Conservation (phyloP, 2,113 vertebrate species). For the Stigmatopora argus region DNA sequence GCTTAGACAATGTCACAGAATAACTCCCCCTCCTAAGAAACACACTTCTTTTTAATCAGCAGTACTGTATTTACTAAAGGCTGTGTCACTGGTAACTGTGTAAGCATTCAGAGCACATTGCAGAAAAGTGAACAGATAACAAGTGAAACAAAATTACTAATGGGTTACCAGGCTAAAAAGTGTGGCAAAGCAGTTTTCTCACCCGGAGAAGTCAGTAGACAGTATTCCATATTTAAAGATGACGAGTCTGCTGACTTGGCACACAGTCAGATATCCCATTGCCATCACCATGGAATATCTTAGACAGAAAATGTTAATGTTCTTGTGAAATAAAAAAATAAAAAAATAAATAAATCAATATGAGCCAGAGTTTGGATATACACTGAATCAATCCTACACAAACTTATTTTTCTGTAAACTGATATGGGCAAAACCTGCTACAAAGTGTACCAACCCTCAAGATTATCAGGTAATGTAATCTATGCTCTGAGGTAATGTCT, state of each 20-base stretch:
- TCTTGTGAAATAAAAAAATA: not conserved
- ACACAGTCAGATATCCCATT: slow-evolving; percentile 70
- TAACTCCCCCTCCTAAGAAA: not conserved
- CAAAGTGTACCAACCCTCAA: not conserved
- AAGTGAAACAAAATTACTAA: slow-evolving; percentile 10
- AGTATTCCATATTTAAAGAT: slow-evolving; percentile 74
- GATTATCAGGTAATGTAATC: not conserved
- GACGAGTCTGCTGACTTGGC: slow-evolving; percentile 70
- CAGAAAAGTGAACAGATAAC: slow-evolving; percentile 28
- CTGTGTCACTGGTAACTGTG: not conserved
- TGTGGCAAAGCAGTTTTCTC: slow-evolving; percentile 33
- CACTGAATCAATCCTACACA: not conserved
- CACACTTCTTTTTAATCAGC: slow-evolving; percentile 28
- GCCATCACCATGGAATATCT: slow-evolving; percentile 70
- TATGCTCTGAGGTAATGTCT: not conserved
- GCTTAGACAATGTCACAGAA: slow-evolving; percentile 6
- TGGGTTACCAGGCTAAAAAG: not conserved
- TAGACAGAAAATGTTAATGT: slow-evolving; percentile 7
- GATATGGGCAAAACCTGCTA: not conserved
- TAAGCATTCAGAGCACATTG: slow-evolving; percentile 3
- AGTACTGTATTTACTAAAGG: slow-evolving; percentile 42
- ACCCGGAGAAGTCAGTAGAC: slow-evolving; percentile 79
- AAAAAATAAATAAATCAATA: not conserved
- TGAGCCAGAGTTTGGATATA: not conserved
- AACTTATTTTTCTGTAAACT: not conserved